Evolutionary conservation across 2,113 vertebrate species (phyloP).

Genomic region (Suricata suricatta): DNA sequence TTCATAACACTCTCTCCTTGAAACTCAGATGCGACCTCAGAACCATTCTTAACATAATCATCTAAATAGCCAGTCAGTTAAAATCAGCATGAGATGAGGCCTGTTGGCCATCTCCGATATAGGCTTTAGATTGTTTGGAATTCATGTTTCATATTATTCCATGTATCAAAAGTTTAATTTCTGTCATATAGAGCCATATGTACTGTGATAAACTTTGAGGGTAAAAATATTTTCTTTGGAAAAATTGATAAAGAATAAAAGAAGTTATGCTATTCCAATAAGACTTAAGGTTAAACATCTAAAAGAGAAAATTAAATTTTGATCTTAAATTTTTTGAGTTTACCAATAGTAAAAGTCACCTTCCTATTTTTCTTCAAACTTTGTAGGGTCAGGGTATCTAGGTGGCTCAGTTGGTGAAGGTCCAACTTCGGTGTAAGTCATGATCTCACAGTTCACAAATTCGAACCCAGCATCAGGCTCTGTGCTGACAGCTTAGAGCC

Average conservation of each 20-base stretch:
- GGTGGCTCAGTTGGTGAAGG: no score
- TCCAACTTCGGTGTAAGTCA: no score
- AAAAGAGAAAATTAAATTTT: slow-evolving; percentile 34
- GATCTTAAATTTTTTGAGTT: slow-evolving; percentile 37
- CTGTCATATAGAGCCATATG: background rate
- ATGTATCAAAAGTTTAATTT: slow-evolving; percentile 22
- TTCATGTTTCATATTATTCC: slow-evolving; percentile 29
- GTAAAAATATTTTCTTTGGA: background rate
- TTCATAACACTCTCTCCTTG: background rate
- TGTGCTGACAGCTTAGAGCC: no score
- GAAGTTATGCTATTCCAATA: background rate
- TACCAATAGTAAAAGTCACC: background rate
- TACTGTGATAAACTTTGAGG: slow-evolving; percentile 32
- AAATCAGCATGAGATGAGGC: background rate
- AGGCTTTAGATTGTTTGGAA: slow-evolving; percentile 15
- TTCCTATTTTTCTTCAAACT: slow-evolving; percentile 36
- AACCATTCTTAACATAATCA: background rate
- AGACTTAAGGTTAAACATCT: slow-evolving; percentile 42
- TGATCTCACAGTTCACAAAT: no score
- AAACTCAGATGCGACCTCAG: background rate
- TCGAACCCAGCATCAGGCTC: no score
- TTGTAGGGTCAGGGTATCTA: background rate
- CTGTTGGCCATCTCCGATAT: background rate
- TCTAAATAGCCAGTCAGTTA: background rate
- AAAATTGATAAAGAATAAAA: slow-evolving; percentile 12